Base-by-base conservation (phyloP, 1,140 invertebrate genomes). In the Streblospio benedicti region DNA sequence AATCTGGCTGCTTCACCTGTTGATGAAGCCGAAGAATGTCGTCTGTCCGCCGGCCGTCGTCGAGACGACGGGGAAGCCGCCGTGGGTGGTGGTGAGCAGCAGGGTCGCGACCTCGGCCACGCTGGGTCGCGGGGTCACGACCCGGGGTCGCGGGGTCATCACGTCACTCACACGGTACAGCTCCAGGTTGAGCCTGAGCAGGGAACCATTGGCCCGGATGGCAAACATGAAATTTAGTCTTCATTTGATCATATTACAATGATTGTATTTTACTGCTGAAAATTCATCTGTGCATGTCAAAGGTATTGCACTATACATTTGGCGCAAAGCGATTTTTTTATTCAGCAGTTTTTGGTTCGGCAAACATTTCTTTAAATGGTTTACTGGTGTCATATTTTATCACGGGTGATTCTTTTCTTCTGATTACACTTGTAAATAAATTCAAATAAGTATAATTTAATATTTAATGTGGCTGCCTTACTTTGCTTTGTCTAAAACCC, bases 171-270 rank as follows among this genome's bases (percentile, higher is more conserved):
- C 61, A 2, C 35, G n/a, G 41, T 50, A 59, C 4, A 79, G 65
- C 59, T 80, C 79, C 27, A 80, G 64, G 57, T 77, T 77, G 4
- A 80, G 57, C 59, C 77, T 80, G 60, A 33, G 66, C 59, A 43
- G 38, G 3, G 38, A n/a, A n/a, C n/a, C n/a, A n/a, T n/a, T n/a
- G n/a, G n/a, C n/a, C n/a, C n/a, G n/a, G n/a, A n/a, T n/a, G n/a
- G n/a, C n/a, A n/a, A n/a, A n/a, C n/a, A n/a, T n/a, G n/a, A n/a
- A n/a, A n/a, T n/a, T n/a, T n/a, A n/a, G n/a, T n/a, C n/a, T n/a
- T n/a, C n/a, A n/a, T n/a, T n/a, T n/a, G n/a, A n/a, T n/a, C n/a
- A 27, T 5, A 54, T 27, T 33, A 33, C n/a, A 32, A n/a, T 56
- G 5, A 57, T 57, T 71, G 66, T 16, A 71, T 47, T 58, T 69